Base-by-base conservation (phyloP, 2,888 invertebrate species). In the Chrysomela aeneicollis region DNA sequence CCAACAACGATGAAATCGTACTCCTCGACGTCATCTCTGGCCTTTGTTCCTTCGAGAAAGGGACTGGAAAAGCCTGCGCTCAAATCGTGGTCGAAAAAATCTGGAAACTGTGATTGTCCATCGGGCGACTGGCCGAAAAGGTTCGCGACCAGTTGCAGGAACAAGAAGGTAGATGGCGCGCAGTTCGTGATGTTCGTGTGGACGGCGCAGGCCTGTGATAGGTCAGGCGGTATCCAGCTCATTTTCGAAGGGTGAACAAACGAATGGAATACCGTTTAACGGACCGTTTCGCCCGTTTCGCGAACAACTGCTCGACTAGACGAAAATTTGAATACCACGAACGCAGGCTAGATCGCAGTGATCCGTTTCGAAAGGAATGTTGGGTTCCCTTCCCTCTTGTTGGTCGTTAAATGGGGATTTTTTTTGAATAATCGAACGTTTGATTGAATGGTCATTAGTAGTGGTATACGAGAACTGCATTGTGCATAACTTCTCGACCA, bases 1-100 rank as follows among this genome's bases (percentile, higher is more conserved):
- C 90, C 90, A 37, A 90, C 86, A 57, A 88, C 82, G 61, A 89
- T 86, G 70, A 88, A 91, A 73, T 89, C 89, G 74, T 83, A 47
- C 74, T 71, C 55, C 64, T 73, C 52, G 15, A 22, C 42, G 3
- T 60, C 26, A 12, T 30, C 46, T 10, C 22, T 26, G 21, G 55
- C n/a, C 21, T 61, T 57, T 17, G 54, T 57, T 4, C 63, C 65
- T 17, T 58, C 62, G 35, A 61, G 68, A 46, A 71, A 72, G 47
- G 62, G 59, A 46, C 64, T 32, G 6, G 62, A 59, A 55, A 55
- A 67, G 53, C 15, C 37, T 19, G 17, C 19, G 30, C 21, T 32
- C 35, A 35, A 58, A 19, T 9, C 32, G 10, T 18, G 18, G 9
- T 32, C 19, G 12, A 35, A 52, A 42, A 42, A 42, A 42, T 42